These are phyloP conservation scores for Andrena minutula DNA, from an alignment of 2,888 invertebrate genomes.

Conservation along the genomic window DNA sequence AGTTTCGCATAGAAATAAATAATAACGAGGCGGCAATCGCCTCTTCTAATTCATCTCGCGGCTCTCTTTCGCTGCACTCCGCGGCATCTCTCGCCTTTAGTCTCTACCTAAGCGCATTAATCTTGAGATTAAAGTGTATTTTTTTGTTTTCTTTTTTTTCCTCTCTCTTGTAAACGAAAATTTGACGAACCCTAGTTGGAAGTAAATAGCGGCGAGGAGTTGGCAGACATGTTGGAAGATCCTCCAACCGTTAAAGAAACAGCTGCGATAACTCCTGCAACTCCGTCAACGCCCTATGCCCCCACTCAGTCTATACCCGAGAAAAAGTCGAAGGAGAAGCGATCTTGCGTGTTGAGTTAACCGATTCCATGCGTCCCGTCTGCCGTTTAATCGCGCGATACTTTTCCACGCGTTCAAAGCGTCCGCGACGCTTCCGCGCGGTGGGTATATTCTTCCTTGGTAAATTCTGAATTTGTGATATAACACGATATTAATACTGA, in stretches of 20 bases:
- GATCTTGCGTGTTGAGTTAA: slow-evolving; percentile 83
- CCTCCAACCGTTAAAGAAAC: slow-evolving; percentile 82
- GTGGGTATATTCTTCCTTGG: slow-evolving; percentile 64
- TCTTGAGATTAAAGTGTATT: slow-evolving; percentile 49
- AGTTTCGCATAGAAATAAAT: not conserved
- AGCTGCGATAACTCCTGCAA: slow-evolving; percentile 81
- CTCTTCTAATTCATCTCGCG: not conserved
- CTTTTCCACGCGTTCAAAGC: slow-evolving; percentile 59
- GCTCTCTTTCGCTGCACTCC: slow-evolving; percentile 1
- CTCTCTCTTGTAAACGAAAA: slow-evolving; percentile 48
- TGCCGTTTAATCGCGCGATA: slow-evolving; percentile 64
- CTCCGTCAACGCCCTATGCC: slow-evolving; percentile 82
- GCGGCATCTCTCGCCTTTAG: slow-evolving; percentile 21
- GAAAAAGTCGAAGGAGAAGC: slow-evolving; percentile 83
- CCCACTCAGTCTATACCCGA: slow-evolving; percentile 79
- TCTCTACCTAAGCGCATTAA: slow-evolving; percentile 12
- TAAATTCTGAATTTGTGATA: slow-evolving; percentile 76
- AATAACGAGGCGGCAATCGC: not conserved
- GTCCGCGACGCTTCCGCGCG: slow-evolving; percentile 58
- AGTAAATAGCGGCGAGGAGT: slow-evolving; percentile 83
- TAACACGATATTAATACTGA: slow-evolving; percentile 66
- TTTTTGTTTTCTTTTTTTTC: slow-evolving; percentile 44
- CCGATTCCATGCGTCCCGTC: slow-evolving; percentile 59
- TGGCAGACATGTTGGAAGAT: slow-evolving; percentile 84
- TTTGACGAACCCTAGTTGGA: slow-evolving; percentile 80